phyloP scores from a whole-genome alignment of 2,797 vertebrate species.

The Phalloptychus januarius region DNA sequence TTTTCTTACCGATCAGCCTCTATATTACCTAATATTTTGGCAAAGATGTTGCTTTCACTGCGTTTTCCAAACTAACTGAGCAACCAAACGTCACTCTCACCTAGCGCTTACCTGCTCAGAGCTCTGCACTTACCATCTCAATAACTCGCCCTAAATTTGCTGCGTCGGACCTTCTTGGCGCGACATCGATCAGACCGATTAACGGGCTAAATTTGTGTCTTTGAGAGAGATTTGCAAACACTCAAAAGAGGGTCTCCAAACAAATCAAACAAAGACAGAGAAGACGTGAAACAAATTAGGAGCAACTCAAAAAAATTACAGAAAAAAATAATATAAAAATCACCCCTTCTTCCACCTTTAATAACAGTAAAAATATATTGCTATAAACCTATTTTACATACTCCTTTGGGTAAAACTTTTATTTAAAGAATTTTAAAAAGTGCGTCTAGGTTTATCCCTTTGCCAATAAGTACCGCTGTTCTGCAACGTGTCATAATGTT shows the following conservation, averaged over 20 bases:
- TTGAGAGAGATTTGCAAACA: background rate
- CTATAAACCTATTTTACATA: background rate
- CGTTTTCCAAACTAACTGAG: background rate
- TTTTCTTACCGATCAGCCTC: constrained; percentile 1
- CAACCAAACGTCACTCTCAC: background rate
- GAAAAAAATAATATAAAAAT: background rate
- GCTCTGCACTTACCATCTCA: background rate
- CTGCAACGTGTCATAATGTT: background rate
- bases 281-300: background rate
- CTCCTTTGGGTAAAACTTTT: background rate
- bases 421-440: background rate
- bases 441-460: background rate
- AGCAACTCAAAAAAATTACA: background rate
- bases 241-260: background rate
- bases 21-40: constrained; percentile 17
- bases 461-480: background rate
- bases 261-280: constrained; percentile 3
- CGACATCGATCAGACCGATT: background rate
- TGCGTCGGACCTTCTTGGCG: background rate
- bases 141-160: background rate
- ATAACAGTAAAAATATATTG: background rate
- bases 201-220: background rate
- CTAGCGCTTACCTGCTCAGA: background rate
- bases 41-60: constrained; percentile 15
- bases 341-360: background rate